These are phyloP conservation scores for Caenorhabditis remanei DNA, from an alignment of 1,140 invertebrate species.

Conservation along the genomic window DNA sequence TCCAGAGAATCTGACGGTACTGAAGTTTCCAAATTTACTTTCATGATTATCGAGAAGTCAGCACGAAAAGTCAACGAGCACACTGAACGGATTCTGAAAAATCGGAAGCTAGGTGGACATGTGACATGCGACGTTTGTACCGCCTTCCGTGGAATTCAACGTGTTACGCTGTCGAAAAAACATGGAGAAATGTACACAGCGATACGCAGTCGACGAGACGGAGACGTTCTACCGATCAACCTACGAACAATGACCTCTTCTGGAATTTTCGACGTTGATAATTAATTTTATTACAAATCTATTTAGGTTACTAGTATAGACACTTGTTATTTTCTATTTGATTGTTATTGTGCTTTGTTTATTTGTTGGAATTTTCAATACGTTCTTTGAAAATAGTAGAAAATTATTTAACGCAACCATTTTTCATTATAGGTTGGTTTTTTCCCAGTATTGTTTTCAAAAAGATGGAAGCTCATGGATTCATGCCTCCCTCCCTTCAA, in stretches of 20 bases:
- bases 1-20: constrained; percentile 54
- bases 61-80: constrained; percentile 22
- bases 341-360: background rate
- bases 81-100: constrained; percentile 58
- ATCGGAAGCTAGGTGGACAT: constrained; percentile 58
- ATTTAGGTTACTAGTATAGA: background rate
- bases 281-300: constrained; percentile 15
- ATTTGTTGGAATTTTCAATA: background rate
- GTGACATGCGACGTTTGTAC: constrained; percentile 62
- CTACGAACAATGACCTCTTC: constrained; percentile 21
- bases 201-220: constrained; percentile 19
- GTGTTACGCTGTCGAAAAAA: constrained; percentile 63
- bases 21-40: constrained; percentile 58
- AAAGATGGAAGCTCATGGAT: too few species aligned
- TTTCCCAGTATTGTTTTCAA: too few species aligned
- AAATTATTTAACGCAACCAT: too few species aligned
- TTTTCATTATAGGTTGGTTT: too few species aligned
- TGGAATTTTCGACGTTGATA: constrained; percentile 47
- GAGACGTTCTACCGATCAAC: constrained; percentile 51
- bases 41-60: constrained; percentile 61
- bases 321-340: background rate
- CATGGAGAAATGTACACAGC: constrained; percentile 55
- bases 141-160: constrained; percentile 65
- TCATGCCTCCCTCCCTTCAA: too few species aligned
- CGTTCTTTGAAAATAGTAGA: too few species aligned